Conservation (phyloP, 2,113 vertebrate genomes). For the Sisor rabdophorus region DNA sequence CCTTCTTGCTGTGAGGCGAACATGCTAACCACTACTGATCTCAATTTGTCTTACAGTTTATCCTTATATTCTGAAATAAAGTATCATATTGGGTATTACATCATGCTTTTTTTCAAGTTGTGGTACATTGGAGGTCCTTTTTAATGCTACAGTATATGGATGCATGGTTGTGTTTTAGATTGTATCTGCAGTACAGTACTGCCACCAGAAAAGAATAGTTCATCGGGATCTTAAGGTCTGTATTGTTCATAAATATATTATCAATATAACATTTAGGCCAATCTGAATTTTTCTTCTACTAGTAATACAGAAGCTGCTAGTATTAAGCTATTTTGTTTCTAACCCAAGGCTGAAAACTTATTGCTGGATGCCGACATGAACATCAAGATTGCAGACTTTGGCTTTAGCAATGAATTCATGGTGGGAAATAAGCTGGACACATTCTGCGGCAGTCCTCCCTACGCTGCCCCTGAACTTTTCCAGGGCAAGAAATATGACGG, state of each 20-base stretch:
- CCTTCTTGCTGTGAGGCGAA: too few relatives aligned
- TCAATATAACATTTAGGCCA: neutral
- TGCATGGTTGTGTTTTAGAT: conserved; percentile 78
- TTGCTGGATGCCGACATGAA: conserved; percentile 96
- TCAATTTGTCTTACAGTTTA: too few relatives aligned
- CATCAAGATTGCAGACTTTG: conserved; percentile 98
- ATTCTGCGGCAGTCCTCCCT: conserved; percentile 93
- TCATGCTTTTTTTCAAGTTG: too few relatives aligned
- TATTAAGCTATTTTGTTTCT: neutral
- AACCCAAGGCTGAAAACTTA: conserved; percentile 88
- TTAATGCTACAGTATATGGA: neutral
- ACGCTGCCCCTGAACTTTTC: conserved; percentile 93
- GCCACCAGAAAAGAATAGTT: conserved; percentile 95
- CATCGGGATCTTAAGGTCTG: conserved; percentile 94
- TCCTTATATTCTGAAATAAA: too few relatives aligned
- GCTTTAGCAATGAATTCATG: conserved; percentile 97
- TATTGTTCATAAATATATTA: neutral
- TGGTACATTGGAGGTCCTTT: neutral
- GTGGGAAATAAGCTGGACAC: conserved; percentile 95
- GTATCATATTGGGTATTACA: too few relatives aligned
- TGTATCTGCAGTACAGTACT: conserved; percentile 97
- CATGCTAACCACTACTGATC: too few relatives aligned
- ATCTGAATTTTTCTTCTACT: neutral
- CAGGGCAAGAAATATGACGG: conserved; percentile 97
- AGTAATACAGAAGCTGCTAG: neutral